phyloP scores from a whole-genome alignment of 2,888 invertebrate genomes.

The Pseudolycoriella hygida region DNA sequence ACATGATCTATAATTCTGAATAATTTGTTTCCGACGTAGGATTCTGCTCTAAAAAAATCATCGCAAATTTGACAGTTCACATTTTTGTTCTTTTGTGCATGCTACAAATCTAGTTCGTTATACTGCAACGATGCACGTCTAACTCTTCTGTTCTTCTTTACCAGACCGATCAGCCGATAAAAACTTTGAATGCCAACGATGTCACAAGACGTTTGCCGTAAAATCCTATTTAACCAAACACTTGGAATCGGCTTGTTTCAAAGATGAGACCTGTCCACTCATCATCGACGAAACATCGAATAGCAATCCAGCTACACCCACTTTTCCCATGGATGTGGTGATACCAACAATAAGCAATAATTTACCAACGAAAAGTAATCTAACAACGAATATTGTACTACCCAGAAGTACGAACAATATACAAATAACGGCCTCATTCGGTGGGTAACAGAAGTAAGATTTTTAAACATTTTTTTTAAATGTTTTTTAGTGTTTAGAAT shows the following conservation, averaged over 20 bases:
- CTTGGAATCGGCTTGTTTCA: constrained; percentile 73
- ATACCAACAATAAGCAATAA: constrained; percentile 1
- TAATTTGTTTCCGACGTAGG: too few species aligned
- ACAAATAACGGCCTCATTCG: neutral
- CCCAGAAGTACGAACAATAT: neutral
- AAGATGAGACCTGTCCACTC: constrained; percentile 24
- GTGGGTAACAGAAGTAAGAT: neutral
- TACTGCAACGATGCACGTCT: too few species aligned
- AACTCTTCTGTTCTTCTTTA: too few species aligned
- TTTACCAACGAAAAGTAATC: neutral
- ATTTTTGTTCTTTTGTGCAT: too few species aligned
- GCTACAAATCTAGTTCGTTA: too few species aligned
- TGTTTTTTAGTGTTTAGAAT: too few species aligned
- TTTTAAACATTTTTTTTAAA: too few species aligned
- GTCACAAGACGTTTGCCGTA: constrained; percentile 80
- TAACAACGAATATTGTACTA: neutral
- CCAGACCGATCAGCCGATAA: constrained; percentile 79
- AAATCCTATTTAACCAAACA: constrained; percentile 94
- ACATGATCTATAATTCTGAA: too few species aligned
- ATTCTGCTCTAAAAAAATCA: too few species aligned
- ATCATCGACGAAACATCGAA: neutral
- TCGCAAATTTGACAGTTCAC: too few species aligned
- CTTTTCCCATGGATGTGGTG: neutral
- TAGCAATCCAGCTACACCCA: neutral
- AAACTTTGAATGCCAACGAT: constrained; percentile 71